A percentile compares a stretch with the other conserved stretches of the same genome.
These are phyloP conservation scores for Passer domesticus DNA, from an alignment of 2,113 vertebrate species.

Conservation along the genomic window DNA sequence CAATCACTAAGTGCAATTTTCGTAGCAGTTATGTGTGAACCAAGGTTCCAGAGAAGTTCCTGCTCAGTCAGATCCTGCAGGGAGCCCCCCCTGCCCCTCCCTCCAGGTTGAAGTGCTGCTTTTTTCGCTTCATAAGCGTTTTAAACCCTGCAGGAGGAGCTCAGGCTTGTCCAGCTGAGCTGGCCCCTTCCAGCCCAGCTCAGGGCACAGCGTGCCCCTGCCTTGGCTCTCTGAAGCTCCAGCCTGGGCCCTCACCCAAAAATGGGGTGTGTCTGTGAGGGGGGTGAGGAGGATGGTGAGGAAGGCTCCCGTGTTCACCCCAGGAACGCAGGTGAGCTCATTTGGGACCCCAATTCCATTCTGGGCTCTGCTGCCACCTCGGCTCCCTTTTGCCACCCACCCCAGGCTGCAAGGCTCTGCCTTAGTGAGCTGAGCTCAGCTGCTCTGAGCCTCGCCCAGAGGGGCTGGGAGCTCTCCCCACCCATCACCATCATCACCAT, in stretches of 20 bases:
- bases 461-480: background rate
- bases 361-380: background rate
- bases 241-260: background rate
- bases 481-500: background rate
- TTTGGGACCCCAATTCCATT: background rate
- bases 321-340: rapidly evolving
- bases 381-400: background rate
- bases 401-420: background rate
- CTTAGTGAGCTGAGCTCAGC: background rate
- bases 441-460: background rate
- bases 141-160: background rate
- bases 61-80: background rate
- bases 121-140: background rate
- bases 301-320: background rate
- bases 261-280: background rate
- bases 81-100: background rate
- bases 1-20: slow-evolving; percentile 83
- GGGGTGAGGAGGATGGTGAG: background rate
- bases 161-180: background rate
- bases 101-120: background rate
- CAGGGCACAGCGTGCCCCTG: background rate
- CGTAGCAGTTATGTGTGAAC: slow-evolving; percentile 4
- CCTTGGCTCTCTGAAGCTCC: background rate
- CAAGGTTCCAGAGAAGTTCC: background rate
- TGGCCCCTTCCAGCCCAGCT: background rate